Evolutionary conservation across 1,140 invertebrate genomes (phyloP).

Genomic region (Maconellicoccus hirsutus): DNA sequence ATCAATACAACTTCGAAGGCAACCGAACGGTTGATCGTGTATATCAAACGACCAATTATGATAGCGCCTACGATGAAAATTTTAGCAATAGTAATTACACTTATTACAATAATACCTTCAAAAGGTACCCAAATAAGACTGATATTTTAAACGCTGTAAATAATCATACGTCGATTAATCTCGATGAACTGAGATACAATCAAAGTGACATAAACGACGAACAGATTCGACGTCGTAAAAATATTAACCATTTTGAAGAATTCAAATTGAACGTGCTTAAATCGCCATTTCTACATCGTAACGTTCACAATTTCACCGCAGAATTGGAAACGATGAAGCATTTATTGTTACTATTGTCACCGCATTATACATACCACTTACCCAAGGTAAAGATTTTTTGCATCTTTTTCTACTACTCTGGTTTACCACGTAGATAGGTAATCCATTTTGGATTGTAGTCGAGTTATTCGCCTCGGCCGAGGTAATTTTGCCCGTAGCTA

Average conservation of each 20-base stretch:
- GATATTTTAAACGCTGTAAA: constrained; percentile 9
- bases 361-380: background rate
- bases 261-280: background rate
- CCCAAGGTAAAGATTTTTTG: background rate
- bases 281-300: background rate
- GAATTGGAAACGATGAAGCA: background rate
- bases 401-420: background rate
- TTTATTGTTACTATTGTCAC: background rate
- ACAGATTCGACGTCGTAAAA: background rate
- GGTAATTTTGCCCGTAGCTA: no score
- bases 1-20: background rate
- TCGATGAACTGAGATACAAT: background rate
- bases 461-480: no score
- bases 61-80: background rate
- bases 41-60: background rate
- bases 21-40: background rate
- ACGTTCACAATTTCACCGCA: background rate
- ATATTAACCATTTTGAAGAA: background rate
- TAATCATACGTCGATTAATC: background rate
- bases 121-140: background rate
- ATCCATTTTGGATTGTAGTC: no score
- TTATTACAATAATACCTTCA: background rate
- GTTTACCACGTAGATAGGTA: no score
- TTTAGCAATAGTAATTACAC: background rate
- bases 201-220: background rate